Evolutionary conservation across 2,797 vertebrate genomes (phyloP).

Genomic region (Neosilurus hyrtlii): DNA sequence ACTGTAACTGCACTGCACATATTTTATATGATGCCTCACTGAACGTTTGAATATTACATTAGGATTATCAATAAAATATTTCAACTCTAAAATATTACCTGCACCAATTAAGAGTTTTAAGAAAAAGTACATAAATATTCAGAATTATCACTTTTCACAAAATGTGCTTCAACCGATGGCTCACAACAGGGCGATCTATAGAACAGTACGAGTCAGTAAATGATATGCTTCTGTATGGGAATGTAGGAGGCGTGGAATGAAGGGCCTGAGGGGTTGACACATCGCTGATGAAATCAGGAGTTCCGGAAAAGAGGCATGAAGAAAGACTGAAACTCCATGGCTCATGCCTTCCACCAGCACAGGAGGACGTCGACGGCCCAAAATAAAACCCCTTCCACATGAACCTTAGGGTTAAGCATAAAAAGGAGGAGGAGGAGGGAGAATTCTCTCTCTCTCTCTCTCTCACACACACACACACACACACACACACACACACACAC

Average conservation of each 20-base stretch:
- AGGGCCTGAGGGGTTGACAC: too few species aligned
- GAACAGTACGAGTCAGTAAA: constrained; percentile 36
- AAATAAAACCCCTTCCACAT: constrained; percentile 74
- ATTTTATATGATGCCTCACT: not conserved
- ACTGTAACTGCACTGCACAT: not conserved
- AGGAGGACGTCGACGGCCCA: constrained; percentile 71
- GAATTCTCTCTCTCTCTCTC: constrained; percentile 59
- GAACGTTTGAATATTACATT: not conserved
- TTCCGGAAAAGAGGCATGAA: not conserved
- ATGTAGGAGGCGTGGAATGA: not conserved
- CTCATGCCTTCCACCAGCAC: constrained; percentile 39
- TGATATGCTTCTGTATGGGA: not conserved
- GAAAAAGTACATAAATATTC: not conserved
- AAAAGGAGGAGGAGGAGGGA: constrained; percentile 55
- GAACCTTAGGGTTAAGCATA: constrained; percentile 67
- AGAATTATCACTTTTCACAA: not conserved
- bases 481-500: not conserved
- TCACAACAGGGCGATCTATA: constrained; percentile 41
- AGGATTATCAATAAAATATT: not conserved
- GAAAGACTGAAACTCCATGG: not conserved
- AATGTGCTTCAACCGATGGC: constrained; percentile 25
- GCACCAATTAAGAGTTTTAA: not conserved
- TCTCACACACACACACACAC: constrained; percentile 24
- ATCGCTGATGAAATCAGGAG: not conserved
- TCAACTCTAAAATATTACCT: not conserved